These are phyloP conservation scores for Acipenser transmontanus DNA, from an alignment of 2,797 vertebrate genomes.

Conservation along the genomic window DNA sequence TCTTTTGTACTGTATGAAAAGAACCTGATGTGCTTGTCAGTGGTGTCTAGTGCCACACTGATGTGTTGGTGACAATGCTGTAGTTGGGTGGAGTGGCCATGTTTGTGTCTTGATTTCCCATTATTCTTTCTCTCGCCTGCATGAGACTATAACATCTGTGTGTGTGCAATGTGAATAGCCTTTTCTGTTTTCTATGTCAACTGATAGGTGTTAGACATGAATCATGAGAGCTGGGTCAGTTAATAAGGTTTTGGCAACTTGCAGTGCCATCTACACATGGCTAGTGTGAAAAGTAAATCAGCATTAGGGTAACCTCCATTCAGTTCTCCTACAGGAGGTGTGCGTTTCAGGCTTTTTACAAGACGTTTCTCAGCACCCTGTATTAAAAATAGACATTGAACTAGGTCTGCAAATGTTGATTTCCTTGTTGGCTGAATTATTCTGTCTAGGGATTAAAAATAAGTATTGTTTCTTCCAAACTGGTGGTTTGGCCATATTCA, in stretches of 20 bases:
- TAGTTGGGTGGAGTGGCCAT: neutral
- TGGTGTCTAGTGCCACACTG: too few species aligned
- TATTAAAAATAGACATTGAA: too few species aligned
- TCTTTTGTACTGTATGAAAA: too few species aligned
- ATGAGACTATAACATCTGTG: constrained; percentile 8
- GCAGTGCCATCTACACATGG: constrained; percentile 4
- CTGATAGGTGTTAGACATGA: constrained; percentile 8
- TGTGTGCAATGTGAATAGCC: neutral
- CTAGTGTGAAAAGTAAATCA: constrained; percentile 11
- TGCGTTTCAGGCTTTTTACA: too few species aligned
- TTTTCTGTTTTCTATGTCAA: constrained; percentile 6
- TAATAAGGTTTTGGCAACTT: constrained; percentile 6
- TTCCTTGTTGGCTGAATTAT: constrained; percentile 25
- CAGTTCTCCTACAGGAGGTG: neutral
- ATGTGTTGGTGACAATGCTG: too few species aligned
- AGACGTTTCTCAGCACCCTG: too few species aligned
- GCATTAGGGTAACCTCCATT: neutral
- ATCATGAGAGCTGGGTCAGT: neutral
- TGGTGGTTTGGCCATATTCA: constrained; percentile 24
- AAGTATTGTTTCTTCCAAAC: constrained; percentile 18
- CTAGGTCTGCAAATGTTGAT: too few species aligned
- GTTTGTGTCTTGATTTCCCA: neutral
- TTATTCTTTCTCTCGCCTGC: neutral
- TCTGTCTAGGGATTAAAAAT: constrained; percentile 19
- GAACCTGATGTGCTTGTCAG: too few species aligned